Evolutionary conservation across 2,797 vertebrate species (phyloP).

Genomic region (Sphenopsis melanotis): DNA sequence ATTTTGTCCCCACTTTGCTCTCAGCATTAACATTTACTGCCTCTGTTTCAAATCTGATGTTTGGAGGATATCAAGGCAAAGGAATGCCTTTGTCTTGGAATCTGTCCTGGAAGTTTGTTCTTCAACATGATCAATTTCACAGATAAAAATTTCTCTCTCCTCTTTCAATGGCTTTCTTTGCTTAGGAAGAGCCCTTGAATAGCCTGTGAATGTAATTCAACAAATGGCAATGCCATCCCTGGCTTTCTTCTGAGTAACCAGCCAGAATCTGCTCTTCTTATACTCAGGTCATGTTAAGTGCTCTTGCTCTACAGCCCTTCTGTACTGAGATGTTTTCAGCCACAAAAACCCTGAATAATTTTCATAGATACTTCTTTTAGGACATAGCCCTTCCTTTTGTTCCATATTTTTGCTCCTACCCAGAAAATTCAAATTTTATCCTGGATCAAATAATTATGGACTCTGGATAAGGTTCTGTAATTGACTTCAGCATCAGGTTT

Average conservation of each 20-base stretch:
- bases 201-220: neutral
- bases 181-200: neutral
- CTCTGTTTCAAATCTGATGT: neutral
- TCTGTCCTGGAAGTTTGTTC: neutral
- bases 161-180: neutral
- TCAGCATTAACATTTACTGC: neutral
- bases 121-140: neutral
- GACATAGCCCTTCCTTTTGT: neutral
- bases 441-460: neutral
- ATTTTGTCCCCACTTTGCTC: neutral
- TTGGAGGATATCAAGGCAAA: neutral
- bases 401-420: neutral
- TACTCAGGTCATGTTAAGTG: neutral
- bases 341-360: neutral
- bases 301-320: neutral
- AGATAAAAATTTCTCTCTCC: neutral
- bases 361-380: neutral
- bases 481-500: neutral
- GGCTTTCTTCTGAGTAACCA: neutral
- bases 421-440: neutral
- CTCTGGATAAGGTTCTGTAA: neutral
- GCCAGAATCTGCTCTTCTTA: neutral
- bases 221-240: neutral
- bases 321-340: neutral
- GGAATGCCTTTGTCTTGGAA: neutral